These are phyloP conservation scores for Montipora foliosa DNA, from an alignment of 64 coral and sea anemone genomes.

Conservation along the genomic window DNA sequence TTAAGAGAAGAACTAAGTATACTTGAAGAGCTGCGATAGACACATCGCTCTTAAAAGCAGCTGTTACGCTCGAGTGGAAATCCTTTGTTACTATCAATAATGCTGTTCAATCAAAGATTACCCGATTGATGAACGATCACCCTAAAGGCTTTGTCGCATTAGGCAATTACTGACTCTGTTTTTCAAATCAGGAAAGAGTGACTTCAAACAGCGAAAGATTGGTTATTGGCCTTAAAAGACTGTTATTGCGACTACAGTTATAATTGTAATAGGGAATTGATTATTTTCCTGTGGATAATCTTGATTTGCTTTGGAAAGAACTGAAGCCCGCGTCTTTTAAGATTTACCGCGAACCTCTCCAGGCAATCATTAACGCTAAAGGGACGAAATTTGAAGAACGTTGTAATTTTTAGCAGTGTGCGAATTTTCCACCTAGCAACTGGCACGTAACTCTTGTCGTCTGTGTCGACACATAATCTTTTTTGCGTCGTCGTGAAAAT, in stretches of 20 bases:
- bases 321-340: conserved; percentile 1
- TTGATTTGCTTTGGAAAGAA: not conserved
- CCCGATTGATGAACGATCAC: not conserved
- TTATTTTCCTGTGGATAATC: conserved; percentile 27
- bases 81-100: conserved; percentile 34
- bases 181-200: not conserved
- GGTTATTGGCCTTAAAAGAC: not conserved
- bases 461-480: conserved; percentile 21
- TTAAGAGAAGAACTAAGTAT: not conserved
- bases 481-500: conserved; percentile 6
- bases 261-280: not conserved
- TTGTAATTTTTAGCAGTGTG: not conserved
- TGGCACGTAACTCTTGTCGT: not conserved
- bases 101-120: not conserved
- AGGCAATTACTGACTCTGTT: conserved; percentile 9
- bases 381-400: conserved; percentile 4
- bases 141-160: not conserved
- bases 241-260: conserved; percentile 22
- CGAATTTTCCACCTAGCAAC: not conserved
- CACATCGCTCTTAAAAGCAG: conserved; percentile 1
- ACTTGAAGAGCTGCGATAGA: not conserved
- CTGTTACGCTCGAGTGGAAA: conserved; percentile 12
- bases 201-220: conserved; percentile 16
- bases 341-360: conserved; percentile 14
- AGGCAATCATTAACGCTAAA: not conserved